A percentile compares a stretch with the other conserved stretches of the same genome.
Conservation (phyloP, 2,888 invertebrate species). For the Lithophane socia region DNA sequence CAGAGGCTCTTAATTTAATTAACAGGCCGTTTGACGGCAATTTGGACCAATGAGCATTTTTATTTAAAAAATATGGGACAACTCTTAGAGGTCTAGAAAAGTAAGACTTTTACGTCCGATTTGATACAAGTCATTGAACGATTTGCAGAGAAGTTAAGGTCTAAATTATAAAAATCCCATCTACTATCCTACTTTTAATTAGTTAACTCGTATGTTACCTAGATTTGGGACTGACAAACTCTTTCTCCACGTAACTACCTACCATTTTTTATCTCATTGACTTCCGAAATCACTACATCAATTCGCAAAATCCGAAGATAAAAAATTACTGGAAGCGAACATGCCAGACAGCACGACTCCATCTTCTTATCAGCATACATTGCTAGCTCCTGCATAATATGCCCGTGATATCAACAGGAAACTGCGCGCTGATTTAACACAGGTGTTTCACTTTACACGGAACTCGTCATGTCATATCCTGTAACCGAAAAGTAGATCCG, state of each 20-base stretch:
- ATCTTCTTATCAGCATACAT: conserved; percentile 56
- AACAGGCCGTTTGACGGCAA: too few relatives aligned
- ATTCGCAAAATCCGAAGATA: conserved; percentile 56
- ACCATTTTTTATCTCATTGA: conserved; percentile 5
- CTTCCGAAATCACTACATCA: conserved; percentile 22
- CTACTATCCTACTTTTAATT: neutral
- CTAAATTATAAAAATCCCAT: too few relatives aligned
- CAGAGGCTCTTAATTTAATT: neutral
- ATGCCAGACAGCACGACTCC: conserved; percentile 66
- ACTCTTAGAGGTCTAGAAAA: neutral
- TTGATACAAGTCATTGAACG: neutral
- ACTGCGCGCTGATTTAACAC: conserved; percentile 77
- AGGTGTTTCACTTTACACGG: conserved; percentile 78
- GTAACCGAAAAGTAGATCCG: conserved; percentile 54
- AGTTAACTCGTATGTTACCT: neutral
- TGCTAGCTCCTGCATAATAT: conserved; percentile 44
- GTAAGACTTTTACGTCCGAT: neutral
- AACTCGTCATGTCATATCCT: conserved; percentile 77
- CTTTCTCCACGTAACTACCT: neutral
- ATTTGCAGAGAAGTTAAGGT: neutral
- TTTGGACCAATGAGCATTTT: neutral
- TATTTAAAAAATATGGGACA: too few relatives aligned
- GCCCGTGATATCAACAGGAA: conserved; percentile 80
- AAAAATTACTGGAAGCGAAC: conserved; percentile 52
- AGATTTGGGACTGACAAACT: neutral